A percentile compares a stretch with the other conserved stretches of the same genome.
These are phyloP conservation scores for Pseudomugil gertrudae DNA, from an alignment of 2,797 vertebrate species.

Conservation along the genomic window DNA sequence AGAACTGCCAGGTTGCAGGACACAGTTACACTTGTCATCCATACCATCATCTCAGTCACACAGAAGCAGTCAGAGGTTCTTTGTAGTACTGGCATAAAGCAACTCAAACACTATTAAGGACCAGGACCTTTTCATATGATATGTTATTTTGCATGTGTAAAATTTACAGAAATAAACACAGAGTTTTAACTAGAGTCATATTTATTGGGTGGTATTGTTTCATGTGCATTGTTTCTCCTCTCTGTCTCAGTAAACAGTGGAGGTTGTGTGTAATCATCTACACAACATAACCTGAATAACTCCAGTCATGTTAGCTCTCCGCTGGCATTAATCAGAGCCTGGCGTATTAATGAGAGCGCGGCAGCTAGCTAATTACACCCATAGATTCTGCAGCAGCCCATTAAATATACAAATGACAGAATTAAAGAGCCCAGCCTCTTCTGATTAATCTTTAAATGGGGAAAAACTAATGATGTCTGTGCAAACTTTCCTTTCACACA, in stretches of 20 bases:
- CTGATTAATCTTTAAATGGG: slow-evolving; percentile 99
- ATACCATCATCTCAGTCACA: too few relatives aligned
- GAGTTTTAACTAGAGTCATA: slow-evolving; percentile 34
- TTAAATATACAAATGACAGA: slow-evolving; percentile 99
- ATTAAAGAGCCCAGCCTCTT: slow-evolving; percentile 99
- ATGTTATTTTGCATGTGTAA: slow-evolving; percentile 68
- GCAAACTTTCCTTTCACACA: slow-evolving; percentile 99
- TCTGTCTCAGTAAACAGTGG: slow-evolving; percentile 88
- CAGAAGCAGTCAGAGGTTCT: too few relatives aligned
- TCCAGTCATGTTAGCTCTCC: slow-evolving; percentile 99
- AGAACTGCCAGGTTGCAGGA: too few relatives aligned
- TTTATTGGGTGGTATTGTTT: slow-evolving; percentile 62
- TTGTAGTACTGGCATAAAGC: too few relatives aligned
- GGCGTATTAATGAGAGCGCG: slow-evolving; percentile 99
- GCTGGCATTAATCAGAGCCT: slow-evolving; percentile 99
- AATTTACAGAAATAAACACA: slow-evolving; percentile 58
- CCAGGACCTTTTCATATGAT: background rate
- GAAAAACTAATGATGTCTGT: slow-evolving; percentile 99
- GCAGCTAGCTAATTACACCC: slow-evolving; percentile 99
- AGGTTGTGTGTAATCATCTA: slow-evolving; percentile 98
- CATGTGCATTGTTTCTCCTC: slow-evolving; percentile 62
- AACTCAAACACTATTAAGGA: background rate
- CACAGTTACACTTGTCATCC: too few relatives aligned
- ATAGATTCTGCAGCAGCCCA: slow-evolving; percentile 99
- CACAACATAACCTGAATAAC: slow-evolving; percentile 99